phyloP scores from a whole-genome alignment of 2,797 vertebrate species.

The Tenualosa ilisha region DNA sequence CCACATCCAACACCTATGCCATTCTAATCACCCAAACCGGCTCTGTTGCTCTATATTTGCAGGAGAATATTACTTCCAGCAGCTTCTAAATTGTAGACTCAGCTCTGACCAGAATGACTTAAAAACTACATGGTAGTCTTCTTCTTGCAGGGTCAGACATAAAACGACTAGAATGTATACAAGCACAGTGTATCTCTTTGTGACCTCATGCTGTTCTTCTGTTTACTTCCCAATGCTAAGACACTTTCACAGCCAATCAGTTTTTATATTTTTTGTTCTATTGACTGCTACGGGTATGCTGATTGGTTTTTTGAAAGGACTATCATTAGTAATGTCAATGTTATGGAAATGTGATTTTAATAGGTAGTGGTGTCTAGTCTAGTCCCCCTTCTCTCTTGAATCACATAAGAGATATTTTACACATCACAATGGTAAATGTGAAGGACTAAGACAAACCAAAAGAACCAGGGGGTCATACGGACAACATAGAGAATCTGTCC shows the following conservation, averaged over 20 bases:
- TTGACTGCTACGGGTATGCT: slow-evolving; percentile 62
- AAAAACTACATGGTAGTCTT: background rate
- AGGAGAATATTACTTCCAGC: background rate
- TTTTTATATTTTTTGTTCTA: slow-evolving; percentile 46
- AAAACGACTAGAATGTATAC: background rate
- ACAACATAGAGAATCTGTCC: slow-evolving; percentile 39
- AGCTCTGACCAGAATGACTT: background rate
- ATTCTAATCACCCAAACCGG: background rate
- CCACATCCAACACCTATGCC: background rate
- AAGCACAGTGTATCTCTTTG: background rate
- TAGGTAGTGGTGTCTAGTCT: slow-evolving; percentile 28
- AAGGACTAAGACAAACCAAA: slow-evolving; percentile 45
- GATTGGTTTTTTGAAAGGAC: slow-evolving; percentile 33
- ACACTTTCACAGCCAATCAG: slow-evolving; percentile 54
- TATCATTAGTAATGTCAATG: slow-evolving; percentile 47
- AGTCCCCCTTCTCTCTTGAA: slow-evolving; percentile 53
- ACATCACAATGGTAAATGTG: slow-evolving; percentile 47
- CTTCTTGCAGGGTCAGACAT: background rate
- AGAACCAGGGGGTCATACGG: slow-evolving; percentile 36
- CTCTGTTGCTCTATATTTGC: background rate
- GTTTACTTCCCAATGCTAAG: slow-evolving; percentile 44
- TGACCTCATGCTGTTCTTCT: slow-evolving; percentile 7
- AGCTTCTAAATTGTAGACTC: background rate
- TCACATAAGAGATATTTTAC: slow-evolving; percentile 50
- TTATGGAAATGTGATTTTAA: slow-evolving; percentile 38